phyloP scores from a whole-genome alignment of 2,888 invertebrate genomes.

The Vannuccia rotundouncinata region DNA sequence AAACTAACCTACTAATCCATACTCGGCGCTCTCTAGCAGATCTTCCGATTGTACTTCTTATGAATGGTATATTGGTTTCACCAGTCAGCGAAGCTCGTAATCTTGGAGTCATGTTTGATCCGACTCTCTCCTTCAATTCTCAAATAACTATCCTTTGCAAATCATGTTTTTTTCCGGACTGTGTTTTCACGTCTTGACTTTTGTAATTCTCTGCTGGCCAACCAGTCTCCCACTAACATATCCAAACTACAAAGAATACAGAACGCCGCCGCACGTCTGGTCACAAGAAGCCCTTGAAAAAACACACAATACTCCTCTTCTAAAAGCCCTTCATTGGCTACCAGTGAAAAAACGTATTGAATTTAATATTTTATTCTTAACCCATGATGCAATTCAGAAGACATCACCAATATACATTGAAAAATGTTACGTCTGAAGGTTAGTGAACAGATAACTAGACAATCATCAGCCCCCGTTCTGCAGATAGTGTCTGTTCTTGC shows the following conservation, averaged over 20 bases:
- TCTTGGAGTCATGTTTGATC: not conserved
- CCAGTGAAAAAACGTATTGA: too few relatives aligned
- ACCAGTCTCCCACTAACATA: too few relatives aligned
- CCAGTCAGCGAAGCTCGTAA: not conserved
- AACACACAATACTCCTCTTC: too few relatives aligned
- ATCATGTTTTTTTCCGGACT: not conserved
- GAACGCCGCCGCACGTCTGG: too few relatives aligned
- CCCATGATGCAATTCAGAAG: too few relatives aligned
- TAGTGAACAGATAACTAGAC: constrained; percentile 24
- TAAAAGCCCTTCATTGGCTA: too few relatives aligned
- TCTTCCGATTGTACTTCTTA: not conserved
- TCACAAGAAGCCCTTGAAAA: too few relatives aligned
- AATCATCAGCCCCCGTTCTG: constrained; percentile 24
- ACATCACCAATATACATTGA: not conserved
- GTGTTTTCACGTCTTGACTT: too few relatives aligned
- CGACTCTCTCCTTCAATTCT: not conserved
- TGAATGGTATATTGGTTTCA: not conserved
- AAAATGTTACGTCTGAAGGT: not conserved
- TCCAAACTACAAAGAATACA: too few relatives aligned
- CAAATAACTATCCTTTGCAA: not conserved
- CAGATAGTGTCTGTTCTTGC: constrained; percentile 4
- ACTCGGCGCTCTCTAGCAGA: not conserved
- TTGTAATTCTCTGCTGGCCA: too few relatives aligned
- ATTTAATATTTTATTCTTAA: too few relatives aligned
- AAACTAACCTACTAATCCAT: not conserved